Conservation (phyloP, 2,113 vertebrate species). For the Oriolus oriolus region DNA sequence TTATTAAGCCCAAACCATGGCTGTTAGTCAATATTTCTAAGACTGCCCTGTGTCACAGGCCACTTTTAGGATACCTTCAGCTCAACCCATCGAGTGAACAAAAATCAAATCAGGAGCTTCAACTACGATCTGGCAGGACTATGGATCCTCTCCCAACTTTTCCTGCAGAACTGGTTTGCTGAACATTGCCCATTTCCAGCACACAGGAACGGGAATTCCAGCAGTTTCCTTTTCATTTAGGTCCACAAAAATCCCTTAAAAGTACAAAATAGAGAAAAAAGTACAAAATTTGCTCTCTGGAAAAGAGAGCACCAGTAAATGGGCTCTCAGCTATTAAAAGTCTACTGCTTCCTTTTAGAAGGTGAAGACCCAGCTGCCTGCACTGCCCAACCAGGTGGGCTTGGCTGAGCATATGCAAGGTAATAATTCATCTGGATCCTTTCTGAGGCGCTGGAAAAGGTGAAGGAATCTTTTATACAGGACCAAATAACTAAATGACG, state of each 20-base stretch:
- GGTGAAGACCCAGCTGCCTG: neutral
- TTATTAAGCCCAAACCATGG: neutral
- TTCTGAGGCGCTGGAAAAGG: neutral
- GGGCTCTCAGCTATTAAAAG: neutral
- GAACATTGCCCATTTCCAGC: neutral
- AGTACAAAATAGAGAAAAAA: neutral
- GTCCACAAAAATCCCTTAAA: neutral
- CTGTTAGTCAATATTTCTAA: neutral
- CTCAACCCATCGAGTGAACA: neutral
- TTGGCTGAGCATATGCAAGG: neutral
- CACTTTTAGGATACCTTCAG: neutral
- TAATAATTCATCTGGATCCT: neutral
- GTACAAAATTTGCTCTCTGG: too few species aligned
- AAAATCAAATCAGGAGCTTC: neutral
- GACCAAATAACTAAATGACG: neutral
- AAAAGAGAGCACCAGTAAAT: neutral
- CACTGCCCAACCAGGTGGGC: neutral
- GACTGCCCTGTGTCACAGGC: neutral
- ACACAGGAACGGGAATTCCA: neutral
- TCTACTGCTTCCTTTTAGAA: neutral
- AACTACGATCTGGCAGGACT: rapidly evolving
- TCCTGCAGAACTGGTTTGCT: neutral
- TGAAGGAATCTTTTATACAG: neutral
- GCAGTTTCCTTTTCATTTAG: neutral
- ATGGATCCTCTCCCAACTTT: neutral